Percentiles rank a stretch among this genome's conserved stretches.
Evolutionary conservation across 2,797 vertebrate species (phyloP).

Genomic region (Mormyrops boulengeri): DNA sequence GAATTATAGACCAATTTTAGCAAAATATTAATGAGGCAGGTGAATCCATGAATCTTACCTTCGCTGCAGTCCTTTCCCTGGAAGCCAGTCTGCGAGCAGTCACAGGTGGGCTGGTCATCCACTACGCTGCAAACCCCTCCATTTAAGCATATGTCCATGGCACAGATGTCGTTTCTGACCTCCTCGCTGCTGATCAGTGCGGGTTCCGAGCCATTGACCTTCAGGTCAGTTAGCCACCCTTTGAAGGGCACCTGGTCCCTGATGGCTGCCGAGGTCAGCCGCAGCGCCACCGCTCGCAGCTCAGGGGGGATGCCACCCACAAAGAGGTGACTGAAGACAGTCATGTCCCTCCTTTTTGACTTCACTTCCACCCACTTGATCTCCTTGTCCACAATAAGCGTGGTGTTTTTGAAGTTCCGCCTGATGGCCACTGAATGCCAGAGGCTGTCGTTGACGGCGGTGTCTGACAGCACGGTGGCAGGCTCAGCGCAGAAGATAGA

Average conservation of each 20-base stretch:
- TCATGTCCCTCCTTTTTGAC: slow-evolving; percentile 95
- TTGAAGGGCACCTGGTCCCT: slow-evolving; percentile 80
- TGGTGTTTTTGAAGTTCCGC: slow-evolving; percentile 94
- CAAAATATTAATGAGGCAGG: background rate
- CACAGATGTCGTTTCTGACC: slow-evolving; percentile 69
- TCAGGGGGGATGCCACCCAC: slow-evolving; percentile 86
- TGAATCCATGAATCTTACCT: slow-evolving; percentile 75
- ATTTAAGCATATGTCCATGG: slow-evolving; percentile 82
- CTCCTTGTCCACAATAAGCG: slow-evolving; percentile 79
- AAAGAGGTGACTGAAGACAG: slow-evolving; percentile 90
- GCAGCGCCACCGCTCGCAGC: slow-evolving; percentile 76
- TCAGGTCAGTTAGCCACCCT: slow-evolving; percentile 87
- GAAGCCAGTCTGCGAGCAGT: slow-evolving; percentile 93
- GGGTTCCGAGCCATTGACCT: slow-evolving; percentile 74
- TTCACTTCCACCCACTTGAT: slow-evolving; percentile 95
- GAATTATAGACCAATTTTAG: background rate
- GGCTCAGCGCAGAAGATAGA: slow-evolving; percentile 97
- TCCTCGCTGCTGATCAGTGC: slow-evolving; percentile 75
- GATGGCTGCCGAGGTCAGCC: slow-evolving; percentile 80
- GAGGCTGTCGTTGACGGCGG: slow-evolving; percentile 80
- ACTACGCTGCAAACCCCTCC: slow-evolving; percentile 93
- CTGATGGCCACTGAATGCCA: slow-evolving; percentile 86
- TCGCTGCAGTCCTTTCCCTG: slow-evolving; percentile 98
- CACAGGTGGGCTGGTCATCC: slow-evolving; percentile 83
- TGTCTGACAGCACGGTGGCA: slow-evolving; percentile 81